A percentile compares a stretch with the other conserved stretches of the same genome.
Conservation (phyloP, 2,888 invertebrate species). For the Syrista parreyssii region DNA sequence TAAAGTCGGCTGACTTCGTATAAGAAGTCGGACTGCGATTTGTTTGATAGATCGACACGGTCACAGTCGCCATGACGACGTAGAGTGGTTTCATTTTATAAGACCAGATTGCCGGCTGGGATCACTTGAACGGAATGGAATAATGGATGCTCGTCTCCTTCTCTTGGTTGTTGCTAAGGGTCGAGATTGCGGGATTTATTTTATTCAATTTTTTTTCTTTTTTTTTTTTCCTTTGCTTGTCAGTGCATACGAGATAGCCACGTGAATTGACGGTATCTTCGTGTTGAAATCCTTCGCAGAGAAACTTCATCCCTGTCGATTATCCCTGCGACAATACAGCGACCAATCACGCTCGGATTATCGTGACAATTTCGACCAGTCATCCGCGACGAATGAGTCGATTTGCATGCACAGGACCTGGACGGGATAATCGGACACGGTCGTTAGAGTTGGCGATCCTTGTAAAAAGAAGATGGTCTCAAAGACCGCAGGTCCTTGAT, state of each 20-base stretch:
- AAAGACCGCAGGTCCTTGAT: not conserved
- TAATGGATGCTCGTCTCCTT: slow-evolving; percentile 51
- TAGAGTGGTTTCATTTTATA: slow-evolving; percentile 60
- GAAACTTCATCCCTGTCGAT: not conserved
- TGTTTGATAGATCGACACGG: slow-evolving; percentile 58
- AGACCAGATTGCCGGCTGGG: slow-evolving; percentile 60
- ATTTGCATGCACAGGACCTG: not conserved
- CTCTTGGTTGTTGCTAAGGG: slow-evolving; percentile 5
- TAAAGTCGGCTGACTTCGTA: not conserved
- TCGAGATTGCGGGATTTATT: slow-evolving; percentile 4
- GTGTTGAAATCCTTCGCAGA: not conserved
- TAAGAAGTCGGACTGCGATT: slow-evolving; percentile 43
- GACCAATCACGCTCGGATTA: not conserved
- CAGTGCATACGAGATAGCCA: slow-evolving; percentile 21
- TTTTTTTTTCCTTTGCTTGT: slow-evolving; percentile 23
- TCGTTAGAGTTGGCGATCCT: not conserved
- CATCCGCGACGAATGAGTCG: not conserved
- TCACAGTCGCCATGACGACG: slow-evolving; percentile 33
- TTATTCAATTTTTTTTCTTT: slow-evolving; percentile 3
- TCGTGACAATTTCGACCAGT: not conserved
- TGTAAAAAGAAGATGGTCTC: not conserved
- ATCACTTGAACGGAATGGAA: slow-evolving; percentile 61
- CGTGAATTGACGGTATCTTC: slow-evolving; percentile 12
- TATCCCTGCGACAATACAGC: not conserved
- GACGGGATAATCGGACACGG: not conserved